A percentile compares a stretch with the other conserved stretches of the same genome.
Conservation (phyloP, 2,113 vertebrate species). For the Thomomys bottae region DNA sequence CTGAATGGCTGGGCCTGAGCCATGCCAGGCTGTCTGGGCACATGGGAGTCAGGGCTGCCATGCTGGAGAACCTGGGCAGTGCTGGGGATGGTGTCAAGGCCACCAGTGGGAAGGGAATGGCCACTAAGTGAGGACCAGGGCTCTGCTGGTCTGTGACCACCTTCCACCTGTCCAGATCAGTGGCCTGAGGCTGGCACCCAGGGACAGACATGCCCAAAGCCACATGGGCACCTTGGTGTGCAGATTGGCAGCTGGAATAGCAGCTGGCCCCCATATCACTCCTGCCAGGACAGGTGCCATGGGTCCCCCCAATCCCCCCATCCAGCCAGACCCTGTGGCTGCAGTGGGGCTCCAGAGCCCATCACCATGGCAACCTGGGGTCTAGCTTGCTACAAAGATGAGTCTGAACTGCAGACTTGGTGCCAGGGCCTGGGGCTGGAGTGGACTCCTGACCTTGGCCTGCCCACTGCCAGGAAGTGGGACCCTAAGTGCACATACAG, state of each 20-base stretch:
- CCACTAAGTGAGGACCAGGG: rapidly evolving
- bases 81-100: no score
- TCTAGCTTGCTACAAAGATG: not conserved
- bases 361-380: constrained; percentile 58
- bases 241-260: not conserved
- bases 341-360: not conserved
- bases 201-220: not conserved
- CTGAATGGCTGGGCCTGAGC: constrained; percentile 84
- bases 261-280: not conserved
- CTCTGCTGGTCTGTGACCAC: not conserved
- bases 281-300: not conserved
- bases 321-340: not conserved
- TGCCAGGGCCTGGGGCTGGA: not conserved
- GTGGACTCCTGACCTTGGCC: not conserved
- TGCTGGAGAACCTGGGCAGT: not conserved
- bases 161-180: not conserved
- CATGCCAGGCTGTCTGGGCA: constrained; percentile 87
- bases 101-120: not conserved
- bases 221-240: rapidly evolving
- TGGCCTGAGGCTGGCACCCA: not conserved
- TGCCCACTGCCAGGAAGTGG: not conserved
- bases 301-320: not conserved
- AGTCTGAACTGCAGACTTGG: not conserved
- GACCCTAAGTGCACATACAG: not conserved
- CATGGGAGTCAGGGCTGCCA: rapidly evolving